Conservation (phyloP, 2,797 vertebrate genomes). For the Sebastes itinus region DNA sequence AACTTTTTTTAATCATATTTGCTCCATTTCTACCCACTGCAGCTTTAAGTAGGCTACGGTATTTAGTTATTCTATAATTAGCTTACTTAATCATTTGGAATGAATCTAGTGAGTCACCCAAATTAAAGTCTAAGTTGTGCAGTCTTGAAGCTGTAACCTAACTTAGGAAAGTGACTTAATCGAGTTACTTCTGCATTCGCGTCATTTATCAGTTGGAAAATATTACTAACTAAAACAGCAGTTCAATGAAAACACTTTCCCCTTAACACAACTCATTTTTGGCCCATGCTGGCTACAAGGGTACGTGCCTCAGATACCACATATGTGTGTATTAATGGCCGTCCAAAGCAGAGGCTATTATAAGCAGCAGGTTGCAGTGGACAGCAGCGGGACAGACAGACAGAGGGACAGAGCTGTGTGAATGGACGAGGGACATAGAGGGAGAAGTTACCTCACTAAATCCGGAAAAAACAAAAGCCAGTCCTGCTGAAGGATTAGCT, state of each 20-base stretch:
- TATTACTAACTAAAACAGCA: neutral
- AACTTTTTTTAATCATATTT: too few relatives aligned
- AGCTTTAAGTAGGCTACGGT: neutral
- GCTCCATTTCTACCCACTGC: too few relatives aligned
- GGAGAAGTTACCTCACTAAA: conserved; percentile 72
- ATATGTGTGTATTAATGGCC: conserved; percentile 73
- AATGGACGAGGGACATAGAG: conserved; percentile 67
- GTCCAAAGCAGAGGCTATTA: conserved; percentile 80
- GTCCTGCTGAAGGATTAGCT: conserved; percentile 75
- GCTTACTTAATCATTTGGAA: neutral
- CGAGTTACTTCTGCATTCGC: neutral
- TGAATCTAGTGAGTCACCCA: neutral
- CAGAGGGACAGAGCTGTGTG: conserved; percentile 50
- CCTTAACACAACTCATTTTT: neutral
- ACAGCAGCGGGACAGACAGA: conserved; percentile 32
- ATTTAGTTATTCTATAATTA: neutral
- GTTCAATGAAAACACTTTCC: neutral
- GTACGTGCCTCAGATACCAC: conserved; percentile 68
- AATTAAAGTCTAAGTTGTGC: neutral
- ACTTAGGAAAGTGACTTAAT: neutral
- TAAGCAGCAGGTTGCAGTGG: conserved; percentile 68
- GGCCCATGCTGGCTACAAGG: conserved; percentile 51
- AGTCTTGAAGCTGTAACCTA: neutral
- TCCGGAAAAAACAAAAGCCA: conserved; percentile 64
- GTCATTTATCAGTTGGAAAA: neutral